These are phyloP conservation scores for Malacosoma neustria DNA, from an alignment of 2,888 invertebrate species.

Conservation along the genomic window DNA sequence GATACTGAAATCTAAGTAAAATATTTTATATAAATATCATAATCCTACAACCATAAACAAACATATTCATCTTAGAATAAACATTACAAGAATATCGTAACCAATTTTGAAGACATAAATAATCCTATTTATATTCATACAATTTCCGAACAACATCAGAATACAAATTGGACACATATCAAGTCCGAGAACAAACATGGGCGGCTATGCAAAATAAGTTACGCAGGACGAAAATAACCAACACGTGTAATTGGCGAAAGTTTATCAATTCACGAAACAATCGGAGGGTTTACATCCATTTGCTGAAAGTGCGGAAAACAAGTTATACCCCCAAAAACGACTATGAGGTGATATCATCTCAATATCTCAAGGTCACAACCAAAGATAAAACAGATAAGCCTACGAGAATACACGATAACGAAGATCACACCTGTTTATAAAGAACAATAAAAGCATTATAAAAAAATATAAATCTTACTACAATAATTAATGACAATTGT, in stretches of 20 bases:
- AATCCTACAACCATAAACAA: too few species aligned
- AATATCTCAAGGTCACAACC: constrained; percentile 34
- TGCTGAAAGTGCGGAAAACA: constrained; percentile 6
- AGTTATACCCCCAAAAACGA: constrained; percentile 12
- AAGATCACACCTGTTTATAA: constrained; percentile 17
- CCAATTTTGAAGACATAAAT: constrained; percentile 21
- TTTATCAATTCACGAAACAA: not conserved
- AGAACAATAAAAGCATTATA: constrained; percentile 20
- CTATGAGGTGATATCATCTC: constrained; percentile 12
- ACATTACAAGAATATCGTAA: not conserved
- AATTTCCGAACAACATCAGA: constrained; percentile 24
- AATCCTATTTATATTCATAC: constrained; percentile 21
- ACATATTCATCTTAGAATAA: too few species aligned
- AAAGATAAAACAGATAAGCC: constrained; percentile 35
- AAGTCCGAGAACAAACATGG: constrained; percentile 6
- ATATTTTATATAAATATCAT: too few species aligned
- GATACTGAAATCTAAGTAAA: too few species aligned
- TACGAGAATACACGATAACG: constrained; percentile 27
- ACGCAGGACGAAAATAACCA: not conserved
- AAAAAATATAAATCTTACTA: constrained; percentile 12
- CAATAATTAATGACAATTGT: constrained; percentile 24
- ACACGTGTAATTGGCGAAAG: not conserved
- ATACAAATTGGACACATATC: constrained; percentile 28
- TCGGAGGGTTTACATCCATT: not conserved
- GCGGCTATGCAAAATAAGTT: not conserved